Base-by-base conservation (phyloP, 2,888 invertebrate species). In the Erannis defoliaria region DNA sequence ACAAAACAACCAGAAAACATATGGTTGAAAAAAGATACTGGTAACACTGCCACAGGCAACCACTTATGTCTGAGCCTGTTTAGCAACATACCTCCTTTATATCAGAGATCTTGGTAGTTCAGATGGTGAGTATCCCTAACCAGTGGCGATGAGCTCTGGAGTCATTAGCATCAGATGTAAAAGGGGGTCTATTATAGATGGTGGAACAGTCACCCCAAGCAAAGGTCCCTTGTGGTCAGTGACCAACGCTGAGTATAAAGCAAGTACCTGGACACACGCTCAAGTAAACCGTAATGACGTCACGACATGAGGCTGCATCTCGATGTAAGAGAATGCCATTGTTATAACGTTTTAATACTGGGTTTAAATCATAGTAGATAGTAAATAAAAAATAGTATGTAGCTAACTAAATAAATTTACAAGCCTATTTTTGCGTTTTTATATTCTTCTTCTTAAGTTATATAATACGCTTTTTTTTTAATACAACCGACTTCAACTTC, bases 221-320 rank as follows among this genome's bases (percentile, higher is more conserved):
- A 86, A 88, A 90, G 90, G 92, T 90, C 85, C 82, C 76, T 79
- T 80, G 80, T 90, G 92, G 91, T 92, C 92, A 90, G 76, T 91
- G 92, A 91, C 92, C 91, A 91, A 83, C 79, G 84, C 82, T 85
- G 81, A 88, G 90, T 90, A 90, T 91, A 90, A 86, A 82, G 78
- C 80, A 78, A 79, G 84, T 88, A 85, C 88, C 87, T 89, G 87
- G 72, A 67, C 79, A 80, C 80, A 74, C 68, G 80, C 81, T 79
- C 78, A 71, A 76, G 80, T 80, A 79, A 76, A 70, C 74, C 70
- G 74, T 66, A 69, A 70, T 89, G 89, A 89, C 90, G 90, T 90
- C 88, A 89, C 72, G 64, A 58, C 88, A 89, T 70, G 64, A 58
- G 37, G 66, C 57, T 58, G 62, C 64, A 61, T 72, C 71, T 74